Base-by-base conservation (phyloP, 2,797 vertebrate species). In the Monodelphis domestica region DNA sequence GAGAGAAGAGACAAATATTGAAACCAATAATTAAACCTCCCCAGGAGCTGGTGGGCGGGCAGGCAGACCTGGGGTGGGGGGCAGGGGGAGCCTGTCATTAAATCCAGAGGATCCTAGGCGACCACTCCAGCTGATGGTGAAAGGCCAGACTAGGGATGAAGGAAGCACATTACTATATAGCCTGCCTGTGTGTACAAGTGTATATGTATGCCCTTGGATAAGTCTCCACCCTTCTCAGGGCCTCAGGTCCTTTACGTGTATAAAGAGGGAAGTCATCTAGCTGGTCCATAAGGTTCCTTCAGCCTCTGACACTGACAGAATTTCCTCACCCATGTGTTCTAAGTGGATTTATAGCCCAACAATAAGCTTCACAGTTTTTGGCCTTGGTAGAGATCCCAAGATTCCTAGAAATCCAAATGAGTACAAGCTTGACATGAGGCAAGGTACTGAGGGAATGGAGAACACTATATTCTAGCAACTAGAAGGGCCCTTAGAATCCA, bases 21-120 rank as follows among this genome's bases (percentile, higher is more conserved):
- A 78, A 78, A 78, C 70, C 70, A 45, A 78, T 78, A 78, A 78
- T 78, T 78, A 78, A 78, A 38, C 70, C 70, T 78, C 70, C 70
- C 70, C 70, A 78, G 70, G 70, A 78, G 70, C 70, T 78, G 70
- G 70, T 78, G 70, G 70, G 70, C 70, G 70, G 70, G 70, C 70
- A 45, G 38, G 70, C 70, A n/a, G n/a, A n/a, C 63, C 70, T 24
- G 38, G 57, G 70, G 38, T 14, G 59, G 59, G 12, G 30, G n/a
- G 17, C n/a, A 6, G 70, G 56, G 70, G 70, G 70, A 9, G 45
- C n/a, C 38, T 45, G 70, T 78, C 70, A 78, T 78, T 78, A 78
- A 78, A 70, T 84, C 70, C 70, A 84, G 70, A 84, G 70, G 9
- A 26, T 17, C 70, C 38, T 24, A 12, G 38, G 38, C 70, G 84